Conservation (phyloP, 2,888 invertebrate species). For the Metalampra italica region DNA sequence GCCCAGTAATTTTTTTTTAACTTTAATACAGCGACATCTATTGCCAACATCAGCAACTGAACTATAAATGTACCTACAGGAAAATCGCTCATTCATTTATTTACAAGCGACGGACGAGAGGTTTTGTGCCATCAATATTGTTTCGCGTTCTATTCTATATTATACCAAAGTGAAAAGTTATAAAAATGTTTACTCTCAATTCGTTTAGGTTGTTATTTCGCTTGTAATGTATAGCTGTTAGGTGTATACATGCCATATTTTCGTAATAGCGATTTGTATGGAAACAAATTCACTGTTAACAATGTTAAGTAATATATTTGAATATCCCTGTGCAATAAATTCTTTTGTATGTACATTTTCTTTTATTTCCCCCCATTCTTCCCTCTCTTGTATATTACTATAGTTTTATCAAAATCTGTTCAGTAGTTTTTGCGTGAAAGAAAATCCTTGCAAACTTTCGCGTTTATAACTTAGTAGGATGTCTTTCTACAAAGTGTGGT, state of each 20-base stretch:
- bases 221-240: not conserved
- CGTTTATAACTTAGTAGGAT: no score
- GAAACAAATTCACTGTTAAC: slow-evolving; percentile 45
- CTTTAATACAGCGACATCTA: no score
- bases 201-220: slow-evolving; percentile 10
- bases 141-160: slow-evolving; percentile 9
- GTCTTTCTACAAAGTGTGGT: no score
- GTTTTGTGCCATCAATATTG: slow-evolving; percentile 17
- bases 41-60: no score
- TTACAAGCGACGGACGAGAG: slow-evolving; percentile 1
- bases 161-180: slow-evolving; percentile 18
- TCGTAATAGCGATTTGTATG: slow-evolving; percentile 24
- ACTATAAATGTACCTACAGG: no score
- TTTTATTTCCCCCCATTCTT: no score
- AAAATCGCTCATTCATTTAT: no score
- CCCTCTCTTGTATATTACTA: no score
- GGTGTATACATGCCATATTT: slow-evolving; percentile 18
- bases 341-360: slow-evolving; percentile 37
- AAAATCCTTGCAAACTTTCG: no score
- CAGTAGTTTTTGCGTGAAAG: no score
- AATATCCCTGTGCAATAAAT: slow-evolving; percentile 70
- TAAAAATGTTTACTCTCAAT: slow-evolving; percentile 16
- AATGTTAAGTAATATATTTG: slow-evolving; percentile 48
- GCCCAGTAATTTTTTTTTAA: no score
- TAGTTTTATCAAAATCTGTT: no score